Evolutionary conservation across 2,888 invertebrate genomes (phyloP).

Genomic region (Oscheius sp.): DNA sequence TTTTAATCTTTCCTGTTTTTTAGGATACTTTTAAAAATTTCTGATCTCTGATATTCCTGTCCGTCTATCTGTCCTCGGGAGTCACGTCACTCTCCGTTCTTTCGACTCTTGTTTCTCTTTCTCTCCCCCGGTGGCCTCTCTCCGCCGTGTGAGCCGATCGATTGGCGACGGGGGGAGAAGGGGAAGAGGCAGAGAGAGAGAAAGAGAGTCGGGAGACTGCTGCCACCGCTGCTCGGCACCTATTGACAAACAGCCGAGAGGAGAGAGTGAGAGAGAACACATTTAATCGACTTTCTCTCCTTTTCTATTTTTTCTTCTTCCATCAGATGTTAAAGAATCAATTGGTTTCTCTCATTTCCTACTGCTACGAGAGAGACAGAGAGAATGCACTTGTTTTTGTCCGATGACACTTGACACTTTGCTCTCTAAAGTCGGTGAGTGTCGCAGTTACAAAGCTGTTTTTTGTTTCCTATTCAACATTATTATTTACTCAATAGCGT

Average conservation of each 20-base stretch:
- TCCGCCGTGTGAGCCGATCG: neutral
- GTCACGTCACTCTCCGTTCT: neutral
- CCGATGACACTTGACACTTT: slow-evolving; percentile 4
- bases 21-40: neutral
- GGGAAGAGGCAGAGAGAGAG: no score
- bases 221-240: slow-evolving; percentile 9
- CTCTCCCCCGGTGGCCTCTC: neutral
- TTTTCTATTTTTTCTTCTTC: neutral
- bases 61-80: neutral
- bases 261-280: no score
- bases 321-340: neutral
- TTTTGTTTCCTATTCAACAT: no score
- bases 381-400: neutral
- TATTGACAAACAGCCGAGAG: slow-evolving; percentile 26
- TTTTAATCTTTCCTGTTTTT: no score
- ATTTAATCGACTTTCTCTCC: no score
- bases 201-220: no score
- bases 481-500: no score
- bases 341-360: neutral
- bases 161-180: no score
- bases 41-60: neutral
- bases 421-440: neutral
- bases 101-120: neutral
- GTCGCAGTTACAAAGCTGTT: no score
- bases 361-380: neutral